Evolutionary conservation across 2,797 vertebrate genomes (phyloP).

Genomic region (Peromyscus aztecus): DNA sequence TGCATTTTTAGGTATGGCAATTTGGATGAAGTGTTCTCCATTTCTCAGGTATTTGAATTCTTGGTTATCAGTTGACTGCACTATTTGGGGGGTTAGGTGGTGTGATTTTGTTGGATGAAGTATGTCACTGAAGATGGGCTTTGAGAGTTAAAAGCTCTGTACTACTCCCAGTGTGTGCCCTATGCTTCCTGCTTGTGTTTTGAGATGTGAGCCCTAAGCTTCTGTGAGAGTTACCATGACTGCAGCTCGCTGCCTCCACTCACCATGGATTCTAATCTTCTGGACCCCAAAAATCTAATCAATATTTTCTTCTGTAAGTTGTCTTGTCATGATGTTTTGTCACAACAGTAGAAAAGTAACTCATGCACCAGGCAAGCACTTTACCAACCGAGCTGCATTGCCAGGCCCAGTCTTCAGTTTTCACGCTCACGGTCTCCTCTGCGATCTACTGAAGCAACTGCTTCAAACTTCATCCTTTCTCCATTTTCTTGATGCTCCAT

Average conservation of each 20-base stretch:
- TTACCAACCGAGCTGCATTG: not conserved
- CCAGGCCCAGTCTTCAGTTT: not conserved
- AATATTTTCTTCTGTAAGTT: not conserved
- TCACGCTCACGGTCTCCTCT: not conserved
- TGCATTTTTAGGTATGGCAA: not conserved
- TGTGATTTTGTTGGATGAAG: not conserved
- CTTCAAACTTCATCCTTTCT: not conserved
- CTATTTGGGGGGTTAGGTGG: not conserved
- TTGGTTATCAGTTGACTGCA: not conserved
- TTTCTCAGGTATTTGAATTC: not conserved
- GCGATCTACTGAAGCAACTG: not conserved
- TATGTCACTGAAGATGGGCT: not conserved
- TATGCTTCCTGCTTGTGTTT: too few relatives aligned
- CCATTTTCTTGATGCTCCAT: not conserved
- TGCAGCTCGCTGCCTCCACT: not conserved
- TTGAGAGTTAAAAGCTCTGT: not conserved
- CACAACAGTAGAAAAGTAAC: too few relatives aligned
- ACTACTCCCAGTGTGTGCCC: not conserved
- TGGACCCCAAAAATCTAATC: not conserved
- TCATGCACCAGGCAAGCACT: not conserved
- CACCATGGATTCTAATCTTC: not conserved
- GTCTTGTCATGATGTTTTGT: not conserved
- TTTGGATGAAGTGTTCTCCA: not conserved
- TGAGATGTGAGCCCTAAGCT: not conserved
- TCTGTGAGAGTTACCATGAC: not conserved